Evolutionary conservation across 2,113 vertebrate genomes (phyloP), one percentile per base, ranked within the genome.

Genomic region (Sapajus apella): DNA sequence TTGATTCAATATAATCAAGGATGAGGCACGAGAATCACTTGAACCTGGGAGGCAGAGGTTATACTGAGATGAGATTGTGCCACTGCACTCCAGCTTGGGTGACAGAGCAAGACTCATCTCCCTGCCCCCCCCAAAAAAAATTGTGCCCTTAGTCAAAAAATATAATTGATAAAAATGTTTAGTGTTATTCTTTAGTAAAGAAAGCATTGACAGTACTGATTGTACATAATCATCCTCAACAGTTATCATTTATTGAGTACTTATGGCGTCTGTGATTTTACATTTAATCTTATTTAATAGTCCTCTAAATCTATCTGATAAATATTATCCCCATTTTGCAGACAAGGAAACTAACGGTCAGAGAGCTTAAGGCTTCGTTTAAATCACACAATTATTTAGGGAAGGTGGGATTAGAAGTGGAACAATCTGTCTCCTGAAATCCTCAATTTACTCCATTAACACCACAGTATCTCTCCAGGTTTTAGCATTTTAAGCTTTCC

Each of bases 81-180:
- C 61, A 64, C 27, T 64, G 27, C 61, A 64, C 27, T 64, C 27
- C 61, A 6, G 27, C 61, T 27, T 64, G 61, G 27, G 61, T 30
- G 61, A 64, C 61, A 64, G 61, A 64, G 61, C 27, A 64, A 64
- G 61, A 32, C 61, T 32, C 56, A 4, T 11, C 23, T 61, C 58
- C 58, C 10, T 2, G 56, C 21, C 21, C 56, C 8, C 21, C 23
- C 3, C 37, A 3, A 40, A 40, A 25, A 58, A 91, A 88, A 80
- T 84, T 66, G 81, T 64, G 27, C 8, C 2, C 68, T 80, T 73
- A 80, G 70, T 73, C 30, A 95, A 95, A 37, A 91, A 94, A 37
- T 58, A 89, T 52, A 58, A 58, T 68, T 92, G 66, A 94, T 73
- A 91, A 93, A 88, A 95, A 70, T 90, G 37, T 55, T 92, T 7